Evolutionary conservation across 2,113 vertebrate species (phyloP).

Genomic region (Zonotrichia leucophrys): DNA sequence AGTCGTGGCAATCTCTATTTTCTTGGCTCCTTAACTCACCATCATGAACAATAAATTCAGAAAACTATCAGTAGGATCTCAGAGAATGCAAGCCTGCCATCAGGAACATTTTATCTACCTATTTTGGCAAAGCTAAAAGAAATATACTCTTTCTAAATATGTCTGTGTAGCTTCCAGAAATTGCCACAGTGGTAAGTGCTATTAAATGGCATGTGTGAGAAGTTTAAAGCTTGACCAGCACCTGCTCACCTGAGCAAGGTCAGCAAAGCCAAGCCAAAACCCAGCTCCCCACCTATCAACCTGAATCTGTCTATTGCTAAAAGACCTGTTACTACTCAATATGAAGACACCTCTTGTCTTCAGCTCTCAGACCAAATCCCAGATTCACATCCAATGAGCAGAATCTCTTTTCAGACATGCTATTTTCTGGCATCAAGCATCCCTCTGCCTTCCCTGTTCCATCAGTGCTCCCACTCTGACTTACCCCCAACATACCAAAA

Average conservation of each 20-base stretch:
- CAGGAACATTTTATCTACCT: background rate
- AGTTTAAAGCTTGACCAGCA: background rate
- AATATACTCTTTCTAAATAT: background rate
- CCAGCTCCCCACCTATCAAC: background rate
- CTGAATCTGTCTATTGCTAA: background rate
- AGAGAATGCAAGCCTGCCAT: background rate
- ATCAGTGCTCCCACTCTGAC: background rate
- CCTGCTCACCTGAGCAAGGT: background rate
- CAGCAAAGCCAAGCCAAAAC: background rate
- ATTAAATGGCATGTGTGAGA: fast-evolving
- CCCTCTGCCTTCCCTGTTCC: background rate
- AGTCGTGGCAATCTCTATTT: fast-evolving
- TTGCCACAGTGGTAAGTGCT: fast-evolving
- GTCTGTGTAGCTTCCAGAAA: background rate
- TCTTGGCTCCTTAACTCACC: background rate
- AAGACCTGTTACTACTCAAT: background rate
- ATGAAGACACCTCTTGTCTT: background rate
- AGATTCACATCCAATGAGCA: background rate
- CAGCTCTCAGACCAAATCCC: background rate
- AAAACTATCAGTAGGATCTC: background rate
- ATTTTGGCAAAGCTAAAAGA: background rate
- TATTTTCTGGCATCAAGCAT: background rate
- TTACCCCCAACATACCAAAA: background rate
- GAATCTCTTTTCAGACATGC: background rate
- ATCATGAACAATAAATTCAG: background rate